Percentiles rank a stretch among this genome's conserved stretches.
Evolutionary conservation across 2,113 vertebrate species (phyloP).

Genomic region (Carassius gibelio): DNA sequence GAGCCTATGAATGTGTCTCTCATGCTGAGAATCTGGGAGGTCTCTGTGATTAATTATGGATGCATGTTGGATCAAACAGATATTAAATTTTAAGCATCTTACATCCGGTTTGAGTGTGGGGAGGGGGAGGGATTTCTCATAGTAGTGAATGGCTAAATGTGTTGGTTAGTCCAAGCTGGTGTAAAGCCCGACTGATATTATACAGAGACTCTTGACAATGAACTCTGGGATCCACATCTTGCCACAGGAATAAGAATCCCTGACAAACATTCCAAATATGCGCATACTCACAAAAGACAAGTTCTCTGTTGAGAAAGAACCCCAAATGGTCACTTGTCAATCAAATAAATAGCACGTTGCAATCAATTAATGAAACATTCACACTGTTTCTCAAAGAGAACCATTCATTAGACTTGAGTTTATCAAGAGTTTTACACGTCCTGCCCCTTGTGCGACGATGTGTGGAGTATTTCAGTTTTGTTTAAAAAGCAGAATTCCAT

Average conservation of each 20-base stretch:
- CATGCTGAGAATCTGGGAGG: neutral
- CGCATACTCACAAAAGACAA: neutral
- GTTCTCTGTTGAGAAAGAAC: neutral
- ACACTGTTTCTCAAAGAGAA: neutral
- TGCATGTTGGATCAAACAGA: neutral
- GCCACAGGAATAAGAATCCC: constrained; percentile 95
- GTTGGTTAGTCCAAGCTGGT: constrained; percentile 84
- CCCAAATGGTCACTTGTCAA: neutral
- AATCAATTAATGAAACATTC: neutral
- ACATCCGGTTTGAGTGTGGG: constrained; percentile 83
- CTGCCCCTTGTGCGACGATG: neutral
- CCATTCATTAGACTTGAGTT: neutral
- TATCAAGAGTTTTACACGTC: neutral
- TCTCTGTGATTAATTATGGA: neutral
- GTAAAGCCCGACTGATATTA: constrained; percentile 90
- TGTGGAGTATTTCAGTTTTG: neutral
- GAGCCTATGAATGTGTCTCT: neutral
- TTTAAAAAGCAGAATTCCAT: neutral
- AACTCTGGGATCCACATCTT: constrained; percentile 88
- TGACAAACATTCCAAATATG: constrained; percentile 55
- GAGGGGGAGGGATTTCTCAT: constrained; percentile 85
- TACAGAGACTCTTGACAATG: constrained; percentile 93
- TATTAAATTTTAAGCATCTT: constrained; percentile 31
- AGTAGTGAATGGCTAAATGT: constrained; percentile 94
- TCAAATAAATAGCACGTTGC: neutral